phyloP scores from a whole-genome alignment of 1,140 invertebrate genomes.

The Papilio dardanus region DNA sequence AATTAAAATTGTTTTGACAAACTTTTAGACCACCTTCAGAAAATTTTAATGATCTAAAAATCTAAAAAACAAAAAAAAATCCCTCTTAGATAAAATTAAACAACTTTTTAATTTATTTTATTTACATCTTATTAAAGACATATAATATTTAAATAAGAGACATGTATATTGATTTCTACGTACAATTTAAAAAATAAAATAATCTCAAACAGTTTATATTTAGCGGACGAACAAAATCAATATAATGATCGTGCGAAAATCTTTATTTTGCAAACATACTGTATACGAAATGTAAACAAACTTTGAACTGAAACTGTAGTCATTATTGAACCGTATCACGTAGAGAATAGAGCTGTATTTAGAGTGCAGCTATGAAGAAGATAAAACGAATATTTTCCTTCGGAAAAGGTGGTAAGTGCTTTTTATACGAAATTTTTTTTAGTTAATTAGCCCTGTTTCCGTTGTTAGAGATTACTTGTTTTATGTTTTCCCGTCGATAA shows the following conservation, averaged over 20 bases:
- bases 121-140: neutral
- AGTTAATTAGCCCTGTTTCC: neutral
- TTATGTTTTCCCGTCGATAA: neutral
- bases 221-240: conserved; percentile 1
- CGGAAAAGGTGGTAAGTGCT: conserved; percentile 58
- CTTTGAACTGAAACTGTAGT: conserved; percentile 27
- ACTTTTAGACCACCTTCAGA: no score
- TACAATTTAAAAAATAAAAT: neutral
- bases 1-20: no score
- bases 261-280: conserved; percentile 28
- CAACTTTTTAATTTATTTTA: no score
- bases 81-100: no score
- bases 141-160: neutral
- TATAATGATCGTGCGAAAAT: conserved; percentile 27
- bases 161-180: neutral
- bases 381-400: conserved; percentile 68
- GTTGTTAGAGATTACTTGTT: neutral
- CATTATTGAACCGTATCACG: conserved; percentile 10
- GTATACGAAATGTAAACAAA: conserved; percentile 21
- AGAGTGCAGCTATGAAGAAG: conserved; percentile 59
- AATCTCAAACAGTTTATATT: conserved; percentile 19
- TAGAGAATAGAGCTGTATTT: conserved; percentile 27
- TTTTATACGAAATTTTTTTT: neutral
- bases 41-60: no score
- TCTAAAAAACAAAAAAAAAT: no score